Percentiles rank a stretch among this genome's conserved stretches.
phyloP scores from a whole-genome alignment of 2,888 invertebrate genomes.

The Noctua janthina region DNA sequence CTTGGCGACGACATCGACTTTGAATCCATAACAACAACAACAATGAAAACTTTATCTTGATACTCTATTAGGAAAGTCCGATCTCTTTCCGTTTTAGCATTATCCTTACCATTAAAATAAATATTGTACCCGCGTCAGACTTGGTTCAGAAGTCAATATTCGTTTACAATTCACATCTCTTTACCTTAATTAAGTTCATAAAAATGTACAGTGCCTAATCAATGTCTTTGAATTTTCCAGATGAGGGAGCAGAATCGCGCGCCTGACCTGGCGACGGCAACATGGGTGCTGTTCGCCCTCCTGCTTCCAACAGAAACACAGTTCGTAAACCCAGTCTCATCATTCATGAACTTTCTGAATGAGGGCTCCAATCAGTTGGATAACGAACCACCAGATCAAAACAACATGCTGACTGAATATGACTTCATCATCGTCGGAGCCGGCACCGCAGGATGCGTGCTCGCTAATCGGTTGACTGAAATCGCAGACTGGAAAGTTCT shows the following conservation, averaged over 20 bases:
- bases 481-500: slow-evolving; percentile 92
- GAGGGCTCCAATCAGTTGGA: slow-evolving; percentile 89
- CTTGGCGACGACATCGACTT: slow-evolving; percentile 54
- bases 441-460: slow-evolving; percentile 94
- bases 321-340: slow-evolving; percentile 82
- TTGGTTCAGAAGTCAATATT: background rate
- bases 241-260: slow-evolving; percentile 79
- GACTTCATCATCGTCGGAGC: slow-evolving; percentile 95
- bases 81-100: slow-evolving; percentile 20
- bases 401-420: slow-evolving; percentile 89
- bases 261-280: slow-evolving; percentile 72
- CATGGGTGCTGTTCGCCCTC: slow-evolving; percentile 75
- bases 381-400: slow-evolving; percentile 89
- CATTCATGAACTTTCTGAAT: slow-evolving; percentile 87
- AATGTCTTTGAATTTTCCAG: slow-evolving; percentile 75
- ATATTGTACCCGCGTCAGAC: background rate
- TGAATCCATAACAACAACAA: slow-evolving; percentile 47
- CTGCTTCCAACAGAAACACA: slow-evolving; percentile 78
- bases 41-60: slow-evolving; percentile 37
- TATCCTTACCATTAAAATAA: slow-evolving; percentile 24
- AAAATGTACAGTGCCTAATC: background rate
- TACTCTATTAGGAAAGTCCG: slow-evolving; percentile 34
- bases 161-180: background rate
- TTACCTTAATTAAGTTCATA: background rate
- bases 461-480: slow-evolving; percentile 94